Conservation (phyloP, 2,888 invertebrate species). For the Lucinisca nassula region DNA sequence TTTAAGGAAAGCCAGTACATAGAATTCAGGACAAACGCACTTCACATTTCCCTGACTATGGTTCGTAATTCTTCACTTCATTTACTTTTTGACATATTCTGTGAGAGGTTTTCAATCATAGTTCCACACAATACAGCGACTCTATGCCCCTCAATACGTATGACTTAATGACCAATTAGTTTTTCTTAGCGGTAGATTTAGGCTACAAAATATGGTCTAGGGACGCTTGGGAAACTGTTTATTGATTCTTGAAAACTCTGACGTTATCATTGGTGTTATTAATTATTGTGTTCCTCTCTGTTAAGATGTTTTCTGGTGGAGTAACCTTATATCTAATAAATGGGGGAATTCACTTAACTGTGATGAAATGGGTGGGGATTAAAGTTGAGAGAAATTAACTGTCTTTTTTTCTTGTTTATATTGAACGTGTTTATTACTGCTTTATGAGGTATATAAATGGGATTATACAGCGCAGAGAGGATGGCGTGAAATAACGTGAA, state of each 20-base stretch:
- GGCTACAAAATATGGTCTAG: background rate
- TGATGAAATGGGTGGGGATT: background rate
- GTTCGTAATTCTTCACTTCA: background rate
- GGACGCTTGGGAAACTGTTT: background rate
- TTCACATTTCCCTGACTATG: background rate
- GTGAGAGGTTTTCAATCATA: background rate
- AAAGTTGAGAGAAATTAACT: too few species aligned
- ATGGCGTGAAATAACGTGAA: too few species aligned
- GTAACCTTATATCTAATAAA: background rate
- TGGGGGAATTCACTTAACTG: background rate
- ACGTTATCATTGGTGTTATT: constrained; percentile 1
- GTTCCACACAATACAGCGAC: background rate
- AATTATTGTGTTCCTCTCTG: background rate
- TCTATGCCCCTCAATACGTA: background rate
- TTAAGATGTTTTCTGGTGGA: background rate
- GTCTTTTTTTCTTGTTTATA: too few species aligned
- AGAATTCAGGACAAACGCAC: background rate
- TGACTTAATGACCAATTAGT: background rate
- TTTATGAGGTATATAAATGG: too few species aligned
- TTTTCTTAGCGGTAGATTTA: background rate
- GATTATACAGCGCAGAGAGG: too few species aligned
- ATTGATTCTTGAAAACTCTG: background rate
- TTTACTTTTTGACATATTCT: background rate
- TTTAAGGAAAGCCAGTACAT: background rate
- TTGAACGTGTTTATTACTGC: too few species aligned